Evolutionary conservation across 2,888 invertebrate genomes (phyloP).

Genomic region (Apodemia zela): DNA sequence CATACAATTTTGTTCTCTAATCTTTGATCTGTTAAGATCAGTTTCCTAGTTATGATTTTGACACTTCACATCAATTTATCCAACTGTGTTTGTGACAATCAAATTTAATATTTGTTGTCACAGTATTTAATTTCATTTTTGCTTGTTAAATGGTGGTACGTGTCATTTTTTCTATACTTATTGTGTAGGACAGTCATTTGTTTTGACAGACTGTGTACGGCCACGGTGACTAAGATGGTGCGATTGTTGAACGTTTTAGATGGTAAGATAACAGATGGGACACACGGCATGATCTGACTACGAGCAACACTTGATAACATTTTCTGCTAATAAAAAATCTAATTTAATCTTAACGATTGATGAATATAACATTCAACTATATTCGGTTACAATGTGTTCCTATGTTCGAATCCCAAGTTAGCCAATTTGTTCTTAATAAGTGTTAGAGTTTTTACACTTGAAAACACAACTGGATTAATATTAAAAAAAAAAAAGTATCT

Average conservation of each 20-base stretch:
- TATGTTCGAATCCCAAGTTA: no score
- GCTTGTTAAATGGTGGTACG: conserved; percentile 20
- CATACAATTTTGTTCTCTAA: conserved; percentile 48
- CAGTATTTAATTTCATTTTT: conserved; percentile 34
- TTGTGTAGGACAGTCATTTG: conserved; percentile 55
- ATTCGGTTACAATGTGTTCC: no score
- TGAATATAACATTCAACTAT: no score
- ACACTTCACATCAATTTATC: conserved; percentile 54
- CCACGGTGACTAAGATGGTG: conserved; percentile 71
- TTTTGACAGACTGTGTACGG: conserved; percentile 75
- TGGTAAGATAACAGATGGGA: conserved; percentile 56
- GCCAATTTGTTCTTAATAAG: no score
- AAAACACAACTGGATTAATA: no score
- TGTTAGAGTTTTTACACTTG: no score
- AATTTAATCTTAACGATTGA: not conserved
- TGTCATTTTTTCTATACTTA: conserved; percentile 38
- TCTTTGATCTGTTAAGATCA: conserved; percentile 43
- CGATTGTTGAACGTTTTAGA: conserved; percentile 73
- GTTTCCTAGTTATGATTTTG: conserved; percentile 55
- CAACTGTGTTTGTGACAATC: conserved; percentile 33
- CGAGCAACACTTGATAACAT: not conserved
- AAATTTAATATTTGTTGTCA: conserved; percentile 39
- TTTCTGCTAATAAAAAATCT: not conserved
- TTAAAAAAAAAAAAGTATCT: no score
- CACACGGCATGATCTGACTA: conserved; percentile 19